Base-by-base conservation (phyloP, 2,113 vertebrate genomes). In the Oreotrochilus melanogaster region DNA sequence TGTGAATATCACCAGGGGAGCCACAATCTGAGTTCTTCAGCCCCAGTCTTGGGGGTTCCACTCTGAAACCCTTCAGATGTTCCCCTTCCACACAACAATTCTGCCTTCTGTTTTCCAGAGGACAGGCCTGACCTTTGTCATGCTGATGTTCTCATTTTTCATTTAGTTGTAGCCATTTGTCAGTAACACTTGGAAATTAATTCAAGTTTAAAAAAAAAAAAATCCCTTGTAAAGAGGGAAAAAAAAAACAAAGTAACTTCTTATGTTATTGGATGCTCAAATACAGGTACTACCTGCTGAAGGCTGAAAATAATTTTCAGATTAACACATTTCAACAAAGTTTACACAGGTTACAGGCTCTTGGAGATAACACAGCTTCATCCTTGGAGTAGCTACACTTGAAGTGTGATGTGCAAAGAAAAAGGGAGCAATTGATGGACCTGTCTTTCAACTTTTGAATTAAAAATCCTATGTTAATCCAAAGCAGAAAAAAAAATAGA, bases 11-110 rank as follows among this genome's bases (percentile, higher is more conserved):
- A 50, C 43, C 37, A 31, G 58, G 73, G 78, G 64, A 67, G 28
- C 37, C 7, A 94, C 89, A 94, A 94, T 94, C 89, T 8, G 73
- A 87, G 64, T 56, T 78, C 87, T 92, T 87, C 82, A 95, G 57
- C 11, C 25, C 33, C 16, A 30, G 45, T 10, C 50, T 11, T 18
- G 48, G 57, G 11, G 22, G 47, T 35, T 79, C 86, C 28, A 7
- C 58, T 79, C 30, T 21, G 64, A 72, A 92, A n/a, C 35, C 18
- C 45, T 94, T 89, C 33, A 8, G 28, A 11, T 25, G 73, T 30
- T 89, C 89, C 82, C 51, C 15, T 33, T 67, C 62, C 58, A 31
- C 33, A 11, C 31, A 67, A 95, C 82, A 95, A 62, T 54, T 25
- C 78, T 69, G 62, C 69, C 51, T 9, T 85, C 48, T 87, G 69